Base-by-base conservation (phyloP, 2,888 invertebrate genomes). In the Yponomeuta plumbellus region DNA sequence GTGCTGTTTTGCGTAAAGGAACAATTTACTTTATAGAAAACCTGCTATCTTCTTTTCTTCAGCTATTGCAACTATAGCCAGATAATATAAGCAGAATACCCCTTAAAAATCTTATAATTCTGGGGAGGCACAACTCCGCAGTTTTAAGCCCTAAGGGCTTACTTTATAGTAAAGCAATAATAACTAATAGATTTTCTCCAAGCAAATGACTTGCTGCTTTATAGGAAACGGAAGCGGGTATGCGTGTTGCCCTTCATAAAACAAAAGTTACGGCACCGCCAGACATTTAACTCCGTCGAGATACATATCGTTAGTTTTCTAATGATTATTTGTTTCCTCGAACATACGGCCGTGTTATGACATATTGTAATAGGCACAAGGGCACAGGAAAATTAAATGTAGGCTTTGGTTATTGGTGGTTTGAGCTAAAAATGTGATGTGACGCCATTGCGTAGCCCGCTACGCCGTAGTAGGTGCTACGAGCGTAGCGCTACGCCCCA, bases 171-270 rank as follows among this genome's bases (percentile, higher is more conserved):
- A 52, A 52, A 52, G 44, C 13, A 52, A 52, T 44, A 44, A 44
- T 52, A 52, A 52, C 44, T 52, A 52, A 52, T 52, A 52, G 44
- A 52, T 52, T 52, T 52, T 4, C 44, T 52, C 17, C 59, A 23
- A 59, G 59, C 59, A 13, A 59, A 59, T 23, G 59, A 26, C n/a
- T 26, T 34, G n/a, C 20, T 11, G 21, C 58, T 22, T 61, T n/a
- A 61, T 34, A n/a, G n/a, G n/a, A 26, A n/a, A 13, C 61, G 57
- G 44, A 61, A 62, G 67, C 70, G 34, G 71, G 69, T 70, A 73
- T 77, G 80, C 80, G 79, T 81, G 81, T 59, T 71, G 74, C 69
- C 77, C 74, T 74, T 73, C 72, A 79, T 78, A 78, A 77, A 75
- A 66, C 40, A 13, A 52, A 52, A 52, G 44, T 52, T 61, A 61